Base-by-base conservation (phyloP, 2,888 invertebrate genomes). In the Diarsia brunnea region DNA sequence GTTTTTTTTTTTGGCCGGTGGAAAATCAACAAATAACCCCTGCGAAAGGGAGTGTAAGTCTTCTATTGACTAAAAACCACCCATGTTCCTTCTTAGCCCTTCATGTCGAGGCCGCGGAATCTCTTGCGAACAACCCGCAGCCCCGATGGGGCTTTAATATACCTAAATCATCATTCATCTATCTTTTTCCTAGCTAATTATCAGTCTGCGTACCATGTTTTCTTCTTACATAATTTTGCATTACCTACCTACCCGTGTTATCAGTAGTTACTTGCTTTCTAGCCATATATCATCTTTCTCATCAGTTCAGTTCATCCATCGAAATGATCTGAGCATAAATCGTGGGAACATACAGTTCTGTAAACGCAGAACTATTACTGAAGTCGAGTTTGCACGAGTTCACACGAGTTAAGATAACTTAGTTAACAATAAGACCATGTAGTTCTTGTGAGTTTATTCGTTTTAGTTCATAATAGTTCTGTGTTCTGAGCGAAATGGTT, bases 381-480 rank as follows among this genome's bases (percentile, higher is more conserved):
- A 71, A 81, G 71, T 79, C 49, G 38, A 49, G 68, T 70, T 70
- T 58, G 66, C 80, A 67, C 69, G 72, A 78, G 79, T 68, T 85
- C 61, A 76, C 75, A 69, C 64, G 63, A 80, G 79, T 70, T 75
- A 53, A 79, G 84, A 66, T 70, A 83, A 84, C 75, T 79, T 38
- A 74, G 74, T 76, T 75, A 79, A 71, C 83, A 71, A 73, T 68
- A 76, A 74, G 73, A 72, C 53, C 43, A 65, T 85, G 47, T 74
- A 58, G 69, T 65, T 83, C 78, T 75, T 73, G 71, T 51, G 55
- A 82, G 73, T 87, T 84, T 82, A 78, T 79, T 84, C 73, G 71
- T 78, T 66, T 77, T 69, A 70, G 53, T 76, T 70, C 53, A 31
- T 71, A 79, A 75, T 73, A 83, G 77, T 80, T 80, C 61, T 70